Evolutionary conservation across 2,797 vertebrate genomes (phyloP).

Genomic region (Vultur gryphus): DNA sequence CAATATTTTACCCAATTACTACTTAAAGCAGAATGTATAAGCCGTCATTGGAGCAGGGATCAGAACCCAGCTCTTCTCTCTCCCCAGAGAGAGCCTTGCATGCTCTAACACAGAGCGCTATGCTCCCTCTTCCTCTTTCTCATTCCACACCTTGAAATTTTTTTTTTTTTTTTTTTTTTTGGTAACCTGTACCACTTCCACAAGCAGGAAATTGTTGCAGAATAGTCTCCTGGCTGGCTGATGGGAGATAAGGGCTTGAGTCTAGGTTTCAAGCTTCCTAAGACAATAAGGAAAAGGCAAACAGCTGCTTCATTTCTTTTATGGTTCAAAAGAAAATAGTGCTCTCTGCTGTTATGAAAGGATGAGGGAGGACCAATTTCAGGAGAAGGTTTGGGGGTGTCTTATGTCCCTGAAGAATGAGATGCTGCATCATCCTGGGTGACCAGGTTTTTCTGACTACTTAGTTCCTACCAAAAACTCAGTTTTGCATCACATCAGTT

Average conservation of each 20-base stretch:
- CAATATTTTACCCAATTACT: neutral
- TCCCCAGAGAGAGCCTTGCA: neutral
- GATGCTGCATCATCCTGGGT: neutral
- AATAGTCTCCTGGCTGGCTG: neutral
- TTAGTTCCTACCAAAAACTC: neutral
- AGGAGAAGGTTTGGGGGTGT: neutral
- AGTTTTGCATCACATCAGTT: neutral
- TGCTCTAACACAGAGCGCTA: fast-evolving
- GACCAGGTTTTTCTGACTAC: neutral
- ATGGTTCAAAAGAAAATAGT: neutral
- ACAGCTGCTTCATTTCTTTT: neutral
- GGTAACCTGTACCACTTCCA: neutral
- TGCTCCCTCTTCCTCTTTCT: neutral
- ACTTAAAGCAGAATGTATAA: neutral
- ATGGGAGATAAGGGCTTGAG: neutral
- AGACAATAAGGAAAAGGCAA: neutral
- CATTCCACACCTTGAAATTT: neutral
- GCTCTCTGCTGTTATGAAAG: neutral
- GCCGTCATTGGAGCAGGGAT: neutral
- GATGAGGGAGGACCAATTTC: neutral
- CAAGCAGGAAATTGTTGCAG: neutral
- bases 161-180: neutral
- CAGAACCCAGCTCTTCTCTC: neutral
- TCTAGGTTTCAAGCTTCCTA: neutral
- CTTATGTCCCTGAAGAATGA: neutral